Conservation (phyloP, 2,797 vertebrate species). For the Nyctalus aviator region DNA sequence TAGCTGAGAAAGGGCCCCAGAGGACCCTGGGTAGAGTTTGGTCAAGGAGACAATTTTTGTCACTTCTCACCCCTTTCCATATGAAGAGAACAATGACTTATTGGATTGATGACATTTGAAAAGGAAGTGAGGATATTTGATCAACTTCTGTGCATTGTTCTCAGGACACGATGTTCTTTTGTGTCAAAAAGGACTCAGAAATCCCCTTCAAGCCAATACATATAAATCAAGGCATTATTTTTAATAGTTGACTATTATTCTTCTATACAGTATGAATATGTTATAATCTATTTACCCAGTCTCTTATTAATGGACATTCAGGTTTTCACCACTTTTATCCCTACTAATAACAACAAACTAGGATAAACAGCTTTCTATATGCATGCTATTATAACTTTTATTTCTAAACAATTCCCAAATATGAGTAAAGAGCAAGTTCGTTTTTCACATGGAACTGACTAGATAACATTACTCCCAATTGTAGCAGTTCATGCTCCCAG, state of each 20-base stretch:
- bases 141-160: background rate
- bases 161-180: background rate
- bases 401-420: background rate
- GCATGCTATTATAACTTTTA: background rate
- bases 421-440: background rate
- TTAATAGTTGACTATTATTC: background rate
- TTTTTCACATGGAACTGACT: background rate
- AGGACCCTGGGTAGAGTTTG: background rate
- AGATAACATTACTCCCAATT: background rate
- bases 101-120: background rate
- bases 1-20: background rate
- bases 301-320: background rate
- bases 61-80: background rate
- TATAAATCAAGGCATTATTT: background rate
- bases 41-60: background rate
- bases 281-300: background rate
- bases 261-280: background rate
- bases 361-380: background rate
- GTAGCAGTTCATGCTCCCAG: background rate
- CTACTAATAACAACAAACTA: background rate
- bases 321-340: background rate
- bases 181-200: background rate
- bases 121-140: background rate
- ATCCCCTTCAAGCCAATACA: background rate
- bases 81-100: background rate